Evolutionary conservation across 2,888 invertebrate genomes (phyloP).

Genomic region (Ligdia adustata): DNA sequence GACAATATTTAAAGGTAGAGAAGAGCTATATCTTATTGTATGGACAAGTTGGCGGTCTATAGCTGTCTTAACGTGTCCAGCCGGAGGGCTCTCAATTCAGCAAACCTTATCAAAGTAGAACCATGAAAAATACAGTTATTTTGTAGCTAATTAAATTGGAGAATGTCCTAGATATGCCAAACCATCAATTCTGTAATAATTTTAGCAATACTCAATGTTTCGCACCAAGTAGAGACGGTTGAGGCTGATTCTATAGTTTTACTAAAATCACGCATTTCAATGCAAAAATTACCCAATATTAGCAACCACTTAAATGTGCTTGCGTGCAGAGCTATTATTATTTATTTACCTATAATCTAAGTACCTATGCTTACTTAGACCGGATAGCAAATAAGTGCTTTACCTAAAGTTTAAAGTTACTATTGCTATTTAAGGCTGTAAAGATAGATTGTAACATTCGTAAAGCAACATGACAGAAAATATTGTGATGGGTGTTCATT

Average conservation of each 20-base stretch:
- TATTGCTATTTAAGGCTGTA: not conserved
- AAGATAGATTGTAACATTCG: too few species aligned
- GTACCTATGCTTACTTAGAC: not conserved
- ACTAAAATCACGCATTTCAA: conserved; percentile 18
- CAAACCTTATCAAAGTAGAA: too few species aligned
- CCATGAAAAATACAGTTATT: too few species aligned
- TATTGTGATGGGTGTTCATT: too few species aligned
- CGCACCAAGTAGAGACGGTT: not conserved
- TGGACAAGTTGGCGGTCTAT: too few species aligned
- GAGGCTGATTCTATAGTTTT: conserved; percentile 6
- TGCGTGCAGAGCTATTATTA: conserved; percentile 15
- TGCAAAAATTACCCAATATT: conserved; percentile 18
- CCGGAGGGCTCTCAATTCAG: too few species aligned
- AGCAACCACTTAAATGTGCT: conserved; percentile 20
- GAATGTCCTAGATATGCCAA: too few species aligned
- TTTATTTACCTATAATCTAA: conserved; percentile 7
- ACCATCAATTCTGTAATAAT: not conserved
- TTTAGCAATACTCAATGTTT: not conserved
- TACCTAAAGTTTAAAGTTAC: not conserved
- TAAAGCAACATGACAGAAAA: too few species aligned
- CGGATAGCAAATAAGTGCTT: conserved; percentile 1
- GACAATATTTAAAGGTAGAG: too few species aligned
- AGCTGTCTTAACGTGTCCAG: too few species aligned
- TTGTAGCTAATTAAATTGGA: too few species aligned
- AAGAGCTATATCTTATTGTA: too few species aligned